Base-by-base conservation (phyloP, 23 tunicate species). In the Trididemnum clinides region DNA sequence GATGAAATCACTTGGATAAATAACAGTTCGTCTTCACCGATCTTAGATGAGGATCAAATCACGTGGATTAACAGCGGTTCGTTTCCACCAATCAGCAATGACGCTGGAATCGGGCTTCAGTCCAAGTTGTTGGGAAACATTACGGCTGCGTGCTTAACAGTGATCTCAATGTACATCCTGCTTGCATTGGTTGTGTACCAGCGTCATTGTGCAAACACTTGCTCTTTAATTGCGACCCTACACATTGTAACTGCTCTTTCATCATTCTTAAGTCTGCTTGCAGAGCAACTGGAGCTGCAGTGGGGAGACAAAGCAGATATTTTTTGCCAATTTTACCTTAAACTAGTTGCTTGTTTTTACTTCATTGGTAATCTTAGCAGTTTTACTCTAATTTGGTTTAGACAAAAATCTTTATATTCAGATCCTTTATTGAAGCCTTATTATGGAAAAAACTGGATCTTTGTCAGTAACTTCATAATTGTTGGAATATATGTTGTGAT, bases 291-390 rank as follows among this genome's bases (percentile, higher is more conserved):
- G 20, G 66, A 59, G 66, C 25, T 59, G 5, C 66, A 59, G 25
- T n/a, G 20, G 21, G 66, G 66, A 15, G 22, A 12, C 5, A n/a
- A 59, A 3, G 66, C 27, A 59, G 66, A 59, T 59, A 59, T 59
- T 59, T 59, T 19, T n/a, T 59, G 66, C 25, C 25, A 3, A 3
- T 10, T 59, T 10, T 59, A 10, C 25, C 20, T 28, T n/a, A 10
- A 3, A 3, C 22, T 59, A 25, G 22, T n/a, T 10, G 25, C 5
- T 28, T 19, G 36, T 29, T 44, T 44, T 44, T 66, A 66, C n/a
- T 66, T 66, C n/a, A 3, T 66, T 2, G 75, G 75, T 29, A 66
- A 29, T 66, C 36, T 66, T 20, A 66, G 75, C 75, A 31, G 37
- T 5, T 66, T 66, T 66, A 28, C 75, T 4, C 31, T 66, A 37